Conservation (phyloP, 1,140 invertebrate genomes). For the Drosophila parvula region DNA sequence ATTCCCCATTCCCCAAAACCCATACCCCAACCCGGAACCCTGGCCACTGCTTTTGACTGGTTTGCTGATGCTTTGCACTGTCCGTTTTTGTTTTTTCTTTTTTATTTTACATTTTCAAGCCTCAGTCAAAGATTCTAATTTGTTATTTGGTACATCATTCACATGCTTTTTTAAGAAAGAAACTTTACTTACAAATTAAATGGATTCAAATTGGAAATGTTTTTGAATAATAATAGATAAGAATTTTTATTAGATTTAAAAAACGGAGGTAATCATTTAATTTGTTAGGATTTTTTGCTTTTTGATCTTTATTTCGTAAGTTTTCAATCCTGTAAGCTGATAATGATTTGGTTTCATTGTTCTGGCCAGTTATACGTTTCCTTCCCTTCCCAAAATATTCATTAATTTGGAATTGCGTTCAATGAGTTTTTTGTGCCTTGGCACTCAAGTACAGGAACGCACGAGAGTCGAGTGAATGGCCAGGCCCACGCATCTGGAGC, state of each 20-base stretch:
- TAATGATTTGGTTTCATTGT: constrained; percentile 16
- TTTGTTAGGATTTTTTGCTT: not conserved
- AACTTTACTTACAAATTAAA: not conserved
- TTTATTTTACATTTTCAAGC: constrained; percentile 42
- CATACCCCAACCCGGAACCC: not conserved
- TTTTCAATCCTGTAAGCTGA: not conserved
- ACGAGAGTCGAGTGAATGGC: constrained; percentile 38
- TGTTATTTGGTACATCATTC: constrained; percentile 65
- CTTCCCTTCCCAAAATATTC: constrained; percentile 40
- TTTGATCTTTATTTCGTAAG: not conserved
- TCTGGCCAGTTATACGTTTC: constrained; percentile 3
- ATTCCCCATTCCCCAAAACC: constrained; percentile 3
- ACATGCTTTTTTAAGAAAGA: constrained; percentile 4
- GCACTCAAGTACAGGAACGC: constrained; percentile 36
- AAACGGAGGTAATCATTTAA: not conserved
- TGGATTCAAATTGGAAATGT: not conserved
- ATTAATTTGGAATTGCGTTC: constrained; percentile 52
- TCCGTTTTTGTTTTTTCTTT: constrained; percentile 20
- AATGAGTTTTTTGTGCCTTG: constrained; percentile 48
- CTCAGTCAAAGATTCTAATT: constrained; percentile 33
- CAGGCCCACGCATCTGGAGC: constrained; percentile 34
- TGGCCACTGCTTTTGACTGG: constrained; percentile 29
- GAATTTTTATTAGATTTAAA: not conserved
- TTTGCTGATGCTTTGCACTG: constrained; percentile 67
- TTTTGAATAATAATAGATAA: not conserved